Evolutionary conservation across 1,140 invertebrate genomes (phyloP), one percentile per base, ranked within the genome.

Genomic region (Drosophila equinoxialis): DNA sequence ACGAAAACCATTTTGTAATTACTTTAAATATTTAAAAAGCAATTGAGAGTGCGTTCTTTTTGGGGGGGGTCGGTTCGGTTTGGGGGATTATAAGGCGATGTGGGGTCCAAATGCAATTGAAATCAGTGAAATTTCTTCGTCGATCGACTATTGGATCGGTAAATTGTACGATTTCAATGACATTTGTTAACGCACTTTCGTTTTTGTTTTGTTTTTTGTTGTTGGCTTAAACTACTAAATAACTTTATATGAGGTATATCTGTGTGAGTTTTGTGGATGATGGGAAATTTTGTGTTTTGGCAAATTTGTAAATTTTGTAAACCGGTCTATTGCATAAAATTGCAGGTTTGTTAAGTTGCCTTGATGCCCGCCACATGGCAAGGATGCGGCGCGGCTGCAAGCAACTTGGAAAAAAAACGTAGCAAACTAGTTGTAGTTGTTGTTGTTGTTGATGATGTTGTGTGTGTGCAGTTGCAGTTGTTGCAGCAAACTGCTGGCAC

Each of bases 281-380:
- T 79, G 57, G 90, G 90, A 91, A 91, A 91, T 91, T 91, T 91
- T 85, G 78, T 79, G 59, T 59, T 37, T 37, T 68, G 69, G 79
- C 69, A 64, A 82, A 75, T 69, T 77, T 71, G 68, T 35, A 70
- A 91, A 91, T 91, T 91, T 91, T 74, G 90, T 91, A 91, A 91
- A 91, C 90, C 90, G 90, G 90, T 90, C 90, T 91, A 91, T 91
- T 91, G 90, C 90, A 91, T 86, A 91, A 91, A 91, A 91, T 91
- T 91, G 90, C 90, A 91, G 90, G 90, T 77, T 77, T 77, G 54
- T 74, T 89, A 70, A 75, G 83, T 71, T 61, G 58, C 69, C 62
- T 65, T 66, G 65, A 17, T 54, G 60, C 51, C 61, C 41, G 33
- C 26, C 51, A 39, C 54, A 20, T 66, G 45, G 39, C 37, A 48